These are phyloP conservation scores for Chironomus riparius DNA, from an alignment of 2,888 invertebrate genomes.

Conservation along the genomic window DNA sequence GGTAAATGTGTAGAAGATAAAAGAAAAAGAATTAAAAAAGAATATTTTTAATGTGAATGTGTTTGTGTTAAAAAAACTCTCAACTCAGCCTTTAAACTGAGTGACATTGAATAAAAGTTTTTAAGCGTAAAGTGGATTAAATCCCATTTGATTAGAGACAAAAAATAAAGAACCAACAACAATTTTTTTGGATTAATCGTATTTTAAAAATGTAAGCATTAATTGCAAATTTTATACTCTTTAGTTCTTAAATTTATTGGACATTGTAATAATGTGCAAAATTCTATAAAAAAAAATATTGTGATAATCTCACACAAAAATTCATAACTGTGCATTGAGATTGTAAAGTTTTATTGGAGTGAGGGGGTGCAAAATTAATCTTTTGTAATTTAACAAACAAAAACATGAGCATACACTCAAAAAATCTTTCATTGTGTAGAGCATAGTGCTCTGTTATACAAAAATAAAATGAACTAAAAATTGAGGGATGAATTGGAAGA, in stretches of 20 bases:
- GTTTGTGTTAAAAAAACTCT: conserved; percentile 4
- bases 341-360: not conserved
- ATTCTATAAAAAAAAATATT: no score
- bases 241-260: no score
- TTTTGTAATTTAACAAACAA: not conserved
- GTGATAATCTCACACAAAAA: no score
- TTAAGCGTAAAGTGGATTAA: not conserved
- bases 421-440: not conserved
- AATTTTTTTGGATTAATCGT: not conserved
- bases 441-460: not conserved
- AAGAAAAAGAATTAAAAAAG: not conserved
- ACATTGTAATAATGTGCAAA: no score
- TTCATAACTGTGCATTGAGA: no score
- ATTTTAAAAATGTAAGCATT: no score
- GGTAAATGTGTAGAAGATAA: not conserved
- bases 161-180: no score
- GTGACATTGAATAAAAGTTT: no score
- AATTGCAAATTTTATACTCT: no score
- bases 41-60: not conserved
- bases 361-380: not conserved
- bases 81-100: no score
- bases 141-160: not conserved
- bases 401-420: not conserved
- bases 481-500: conserved; percentile 4
- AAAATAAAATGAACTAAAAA: not conserved